Evolutionary conservation across 2,888 invertebrate genomes (phyloP).

Genomic region (Thecocarcelia acutangulata): DNA sequence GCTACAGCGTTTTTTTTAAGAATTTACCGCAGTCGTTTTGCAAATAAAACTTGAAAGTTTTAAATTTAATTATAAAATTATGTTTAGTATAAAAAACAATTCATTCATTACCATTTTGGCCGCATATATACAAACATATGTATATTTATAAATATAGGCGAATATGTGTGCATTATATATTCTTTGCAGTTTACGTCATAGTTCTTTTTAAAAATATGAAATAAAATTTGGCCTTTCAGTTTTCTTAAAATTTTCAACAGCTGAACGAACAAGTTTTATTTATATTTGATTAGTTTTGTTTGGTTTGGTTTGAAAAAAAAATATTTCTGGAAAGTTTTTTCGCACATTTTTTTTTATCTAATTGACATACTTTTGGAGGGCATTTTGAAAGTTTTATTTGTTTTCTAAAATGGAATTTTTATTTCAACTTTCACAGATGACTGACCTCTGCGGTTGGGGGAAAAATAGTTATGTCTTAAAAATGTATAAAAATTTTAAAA

Average conservation of each 20-base stretch:
- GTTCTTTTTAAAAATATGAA: conserved; percentile 31
- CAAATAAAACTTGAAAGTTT: no score
- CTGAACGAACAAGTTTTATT: conserved; percentile 19
- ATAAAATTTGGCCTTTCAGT: neutral
- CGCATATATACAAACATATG: no score
- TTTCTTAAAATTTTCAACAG: conserved; percentile 25
- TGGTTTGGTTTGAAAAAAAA: neutral
- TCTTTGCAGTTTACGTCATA: conserved; percentile 41
- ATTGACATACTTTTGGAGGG: conserved; percentile 55
- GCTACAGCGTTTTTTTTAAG: no score
- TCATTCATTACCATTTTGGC: no score
- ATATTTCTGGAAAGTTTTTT: no score
- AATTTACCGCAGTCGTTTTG: no score
- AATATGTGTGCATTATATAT: no score
- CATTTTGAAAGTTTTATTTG: conserved; percentile 27
- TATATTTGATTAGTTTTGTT: conserved; percentile 44
- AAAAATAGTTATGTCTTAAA: conserved; percentile 1
- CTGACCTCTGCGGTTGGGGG: conserved; percentile 23
- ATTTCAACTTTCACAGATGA: conserved; percentile 28
- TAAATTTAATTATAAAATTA: no score
- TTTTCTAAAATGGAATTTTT: conserved; percentile 12
- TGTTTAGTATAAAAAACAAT: no score
- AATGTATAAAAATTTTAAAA: no score
- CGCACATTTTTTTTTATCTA: neutral
- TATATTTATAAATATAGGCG: no score